Base-by-base conservation (phyloP, 1,140 invertebrate species). In the Aradophagus sp. region DNA sequence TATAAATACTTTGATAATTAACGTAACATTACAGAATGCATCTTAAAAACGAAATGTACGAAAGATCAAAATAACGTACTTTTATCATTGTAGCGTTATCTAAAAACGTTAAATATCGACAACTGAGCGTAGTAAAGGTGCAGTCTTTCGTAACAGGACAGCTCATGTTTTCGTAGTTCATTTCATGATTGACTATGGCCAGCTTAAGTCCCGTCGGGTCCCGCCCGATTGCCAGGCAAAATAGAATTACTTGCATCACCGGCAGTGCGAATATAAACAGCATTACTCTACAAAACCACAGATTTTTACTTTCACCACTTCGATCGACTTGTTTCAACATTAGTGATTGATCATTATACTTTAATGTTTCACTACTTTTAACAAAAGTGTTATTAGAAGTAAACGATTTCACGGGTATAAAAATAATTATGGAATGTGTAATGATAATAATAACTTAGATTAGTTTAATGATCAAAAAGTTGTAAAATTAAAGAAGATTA, bases 161-260 rank as follows among this genome's bases (percentile, higher is more conserved):
- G 12, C 80, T 87, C 68, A 85, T 83, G 75, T 88, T 86, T 47
- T 89, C 80, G 23, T 89, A 88, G 42, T 88, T 84, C 62, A 93
- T 88, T 86, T 97, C 95, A 31, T 90, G 83, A 82, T 97, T 97
- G 2, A 97, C 93, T 44, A 98, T 89, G 17, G 93, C 95, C 77
- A 99, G 73, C 66, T 89, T 90, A 0, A 99, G 88, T 34, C 93
- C 92, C 39, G 89, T 91, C 0, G 97, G 97, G 79, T 97, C 94
- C 16, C 93, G 89, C 52, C 97, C 97, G 69, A 98, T 97, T 14
- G 96, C 95, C 63, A 97, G 80, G 83, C 96, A 98, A 87, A 99
- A 98, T 2, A 98, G 89, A 35, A 97, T 93, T n/a, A 96, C 95
- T 87, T 98, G 95, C 84, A 95, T 91, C 1, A 96, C 93, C 19